Evolutionary conservation across 2,888 invertebrate genomes (phyloP).

Genomic region (Papilio protenor): DNA sequence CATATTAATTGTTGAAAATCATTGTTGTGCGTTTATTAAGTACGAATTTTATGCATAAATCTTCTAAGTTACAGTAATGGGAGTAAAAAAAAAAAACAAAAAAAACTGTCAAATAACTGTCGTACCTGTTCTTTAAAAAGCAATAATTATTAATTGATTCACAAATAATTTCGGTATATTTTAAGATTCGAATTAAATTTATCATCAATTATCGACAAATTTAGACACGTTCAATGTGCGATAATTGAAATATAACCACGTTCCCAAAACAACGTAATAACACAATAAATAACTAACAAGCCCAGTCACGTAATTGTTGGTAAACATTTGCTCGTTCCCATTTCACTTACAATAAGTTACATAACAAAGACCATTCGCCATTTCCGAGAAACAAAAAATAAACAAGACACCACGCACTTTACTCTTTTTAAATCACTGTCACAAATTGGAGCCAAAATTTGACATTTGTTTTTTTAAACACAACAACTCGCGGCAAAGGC

Average conservation of each 20-base stretch:
- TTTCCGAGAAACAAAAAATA: conserved; percentile 33
- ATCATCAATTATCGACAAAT: conserved; percentile 1
- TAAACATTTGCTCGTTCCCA: conserved; percentile 34
- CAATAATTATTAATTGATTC: background rate
- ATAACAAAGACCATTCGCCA: conserved; percentile 35
- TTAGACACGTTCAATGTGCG: conserved; percentile 26
- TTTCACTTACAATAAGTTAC: conserved; percentile 28
- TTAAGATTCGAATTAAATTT: background rate
- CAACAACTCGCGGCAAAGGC: conserved; percentile 54
- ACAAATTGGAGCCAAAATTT: conserved; percentile 53
- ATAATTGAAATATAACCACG: conserved; percentile 28
- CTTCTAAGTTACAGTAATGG: too few relatives aligned
- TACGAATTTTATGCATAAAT: too few relatives aligned
- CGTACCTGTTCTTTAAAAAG: background rate
- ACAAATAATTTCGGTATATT: background rate
- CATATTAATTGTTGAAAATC: background rate
- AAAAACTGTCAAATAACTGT: background rate
- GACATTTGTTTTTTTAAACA: conserved; percentile 50
- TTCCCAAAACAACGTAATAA: conserved; percentile 18
- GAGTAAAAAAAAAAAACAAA: background rate
- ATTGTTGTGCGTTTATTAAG: background rate
- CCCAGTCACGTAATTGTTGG: conserved; percentile 39
- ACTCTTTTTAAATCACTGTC: conserved; percentile 35
- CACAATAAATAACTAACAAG: conserved; percentile 34
- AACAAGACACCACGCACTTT: conserved; percentile 19